Percentiles rank a stretch among this genome's conserved stretches.
Conservation (phyloP, 2,113 vertebrate genomes). For the Bettongia penicillata region DNA sequence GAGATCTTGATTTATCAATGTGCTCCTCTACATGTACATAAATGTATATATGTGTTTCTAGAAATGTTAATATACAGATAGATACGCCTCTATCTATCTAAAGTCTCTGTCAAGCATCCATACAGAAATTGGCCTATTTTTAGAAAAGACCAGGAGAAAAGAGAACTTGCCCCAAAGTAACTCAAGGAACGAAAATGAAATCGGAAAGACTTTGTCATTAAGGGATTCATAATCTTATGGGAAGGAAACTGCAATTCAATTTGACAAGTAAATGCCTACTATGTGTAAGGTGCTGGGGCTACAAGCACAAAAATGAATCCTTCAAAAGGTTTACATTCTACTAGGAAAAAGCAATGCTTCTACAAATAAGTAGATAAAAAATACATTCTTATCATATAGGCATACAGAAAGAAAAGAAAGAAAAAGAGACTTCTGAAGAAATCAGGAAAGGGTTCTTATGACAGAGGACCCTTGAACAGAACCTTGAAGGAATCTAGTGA, state of each 20-base stretch:
- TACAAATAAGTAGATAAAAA: too few relatives aligned
- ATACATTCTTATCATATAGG: background rate
- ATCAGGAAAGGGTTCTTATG: background rate
- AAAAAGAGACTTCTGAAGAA: background rate
- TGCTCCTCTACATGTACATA: too few relatives aligned
- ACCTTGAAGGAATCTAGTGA: background rate
- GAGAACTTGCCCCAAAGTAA: too few relatives aligned
- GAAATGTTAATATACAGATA: background rate
- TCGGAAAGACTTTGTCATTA: background rate
- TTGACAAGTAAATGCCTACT: background rate
- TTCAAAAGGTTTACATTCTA: background rate
- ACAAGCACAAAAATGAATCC: background rate
- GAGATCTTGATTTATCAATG: background rate
- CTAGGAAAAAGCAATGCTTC: background rate
- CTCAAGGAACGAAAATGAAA: too few relatives aligned
- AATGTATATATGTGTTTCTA: background rate
- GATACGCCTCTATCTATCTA: too few relatives aligned
- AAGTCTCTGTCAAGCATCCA: background rate
- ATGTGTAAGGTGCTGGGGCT: background rate
- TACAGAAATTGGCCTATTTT: background rate
- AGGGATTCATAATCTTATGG: background rate
- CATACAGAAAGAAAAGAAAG: background rate
- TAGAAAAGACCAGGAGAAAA: background rate
- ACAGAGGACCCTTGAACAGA: background rate
- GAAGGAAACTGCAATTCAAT: background rate